A percentile compares a stretch with the other conserved stretches of the same genome.
Evolutionary conservation across 1,140 invertebrate species (phyloP).

Genomic region (Camponotus pennsylvanicus): DNA sequence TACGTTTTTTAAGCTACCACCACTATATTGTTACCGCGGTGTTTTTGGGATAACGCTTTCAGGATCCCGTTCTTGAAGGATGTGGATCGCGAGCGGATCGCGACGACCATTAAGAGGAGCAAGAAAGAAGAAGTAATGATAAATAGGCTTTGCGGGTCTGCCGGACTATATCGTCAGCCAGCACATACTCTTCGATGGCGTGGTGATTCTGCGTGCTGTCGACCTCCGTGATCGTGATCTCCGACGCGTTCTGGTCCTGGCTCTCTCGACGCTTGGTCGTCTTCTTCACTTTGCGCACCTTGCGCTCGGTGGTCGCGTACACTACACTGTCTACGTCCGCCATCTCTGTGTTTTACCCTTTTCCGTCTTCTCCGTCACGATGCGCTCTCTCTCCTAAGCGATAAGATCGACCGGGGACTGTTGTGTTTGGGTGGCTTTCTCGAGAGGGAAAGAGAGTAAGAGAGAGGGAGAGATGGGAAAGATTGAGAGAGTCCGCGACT

Average conservation of each 20-base stretch:
- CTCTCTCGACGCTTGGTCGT: constrained; percentile 92
- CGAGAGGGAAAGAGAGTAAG: constrained; percentile 2
- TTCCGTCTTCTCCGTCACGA: constrained; percentile 49
- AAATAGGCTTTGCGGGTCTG: constrained; percentile 30
- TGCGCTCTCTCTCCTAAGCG: constrained; percentile 47
- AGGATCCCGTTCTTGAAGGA: not conserved
- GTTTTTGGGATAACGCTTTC: not conserved
- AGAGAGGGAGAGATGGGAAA: not conserved
- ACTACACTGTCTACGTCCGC: constrained; percentile 95
- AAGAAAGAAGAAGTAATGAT: constrained; percentile 44
- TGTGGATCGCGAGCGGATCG: not conserved
- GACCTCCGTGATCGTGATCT: constrained; percentile 93
- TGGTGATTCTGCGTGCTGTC: constrained; percentile 90
- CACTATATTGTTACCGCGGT: not conserved
- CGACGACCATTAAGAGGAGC: constrained; percentile 42
- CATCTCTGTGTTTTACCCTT: constrained; percentile 86
- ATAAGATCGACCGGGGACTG: constrained; percentile 39
- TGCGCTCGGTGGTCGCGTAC: constrained; percentile 93
- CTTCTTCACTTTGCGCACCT: constrained; percentile 96
- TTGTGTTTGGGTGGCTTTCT: constrained; percentile 35
- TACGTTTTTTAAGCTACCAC: not conserved
- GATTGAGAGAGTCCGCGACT: constrained; percentile 11
- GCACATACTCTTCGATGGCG: constrained; percentile 93
- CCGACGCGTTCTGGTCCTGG: constrained; percentile 88
- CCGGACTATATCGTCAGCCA: constrained; percentile 83